Evolutionary conservation across 1,140 invertebrate species (phyloP), one percentile per base, ranked within the genome.

Genomic region (Diprion similis): DNA sequence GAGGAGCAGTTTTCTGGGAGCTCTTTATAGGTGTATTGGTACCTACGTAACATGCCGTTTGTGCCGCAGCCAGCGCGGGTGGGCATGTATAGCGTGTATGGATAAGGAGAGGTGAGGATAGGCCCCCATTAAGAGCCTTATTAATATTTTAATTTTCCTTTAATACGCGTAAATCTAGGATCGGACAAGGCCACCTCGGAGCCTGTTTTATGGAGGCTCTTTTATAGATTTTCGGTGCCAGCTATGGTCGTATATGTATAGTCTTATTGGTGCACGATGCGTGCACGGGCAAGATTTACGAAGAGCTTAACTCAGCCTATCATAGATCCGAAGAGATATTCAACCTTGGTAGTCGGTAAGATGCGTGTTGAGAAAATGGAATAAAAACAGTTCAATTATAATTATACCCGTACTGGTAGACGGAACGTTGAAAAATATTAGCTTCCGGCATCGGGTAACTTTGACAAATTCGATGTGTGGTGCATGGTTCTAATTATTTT

Each of bases 81-180:
- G 11, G 51, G 11, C 9, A 17, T 59, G n/a, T 13, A 59, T 37
- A 6, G 24, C 51, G 51, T 59, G 51, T 4, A 17, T 59, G n/a
- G 24, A 37, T 37, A 15, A 64, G 37, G 66, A 15, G 37, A 19
- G 66, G 66, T 19, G 78, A 77, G 73, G 47, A 51, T 68, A 67
- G 37, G 67, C 65, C 73, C 3, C 51, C 80, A 81, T 82, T 83
- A 83, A 80, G 73, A 71, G 73, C 51, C 80, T 82, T 82, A 82
- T 83, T 82, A 82, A 83, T 82, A 83, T 82, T 81, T 76, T 83
- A 83, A 82, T 82, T 81, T 74, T 67, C 68, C 76, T 82, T 81
- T 82, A 82, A 83, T 83, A 82, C 79, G 74, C 80, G 80, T 83
- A 82, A 83, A 83, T 83, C 81, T 82, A 81, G 73, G 46, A 76